Evolutionary conservation across 1,140 invertebrate species (phyloP).

Genomic region (Nylanderia fulva): DNA sequence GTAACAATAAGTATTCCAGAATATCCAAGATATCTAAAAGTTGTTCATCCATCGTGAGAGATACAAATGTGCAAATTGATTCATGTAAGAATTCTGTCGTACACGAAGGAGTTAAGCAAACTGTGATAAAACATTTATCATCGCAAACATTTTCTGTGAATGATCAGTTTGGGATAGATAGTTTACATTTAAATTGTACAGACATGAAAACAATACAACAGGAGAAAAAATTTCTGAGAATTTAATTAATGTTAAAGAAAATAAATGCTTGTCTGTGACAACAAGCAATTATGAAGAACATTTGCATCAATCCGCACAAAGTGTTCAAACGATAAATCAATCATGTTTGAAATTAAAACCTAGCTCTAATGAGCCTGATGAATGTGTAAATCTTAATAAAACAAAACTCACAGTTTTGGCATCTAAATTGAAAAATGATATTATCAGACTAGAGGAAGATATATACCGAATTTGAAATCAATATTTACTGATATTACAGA

Average conservation of each 20-base stretch:
- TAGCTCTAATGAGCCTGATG: neutral
- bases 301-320: neutral
- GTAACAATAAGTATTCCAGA: neutral
- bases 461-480: neutral
- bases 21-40: neutral
- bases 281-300: neutral
- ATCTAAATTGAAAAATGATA: neutral
- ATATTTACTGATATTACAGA: neutral
- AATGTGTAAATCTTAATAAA: conserved; percentile 4
- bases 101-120: neutral
- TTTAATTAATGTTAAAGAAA: neutral
- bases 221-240: neutral
- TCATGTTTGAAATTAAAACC: neutral
- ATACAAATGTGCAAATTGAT: neutral
- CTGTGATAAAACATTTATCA: neutral
- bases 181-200: neutral
- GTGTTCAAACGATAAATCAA: neutral
- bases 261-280: neutral
- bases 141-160: neutral
- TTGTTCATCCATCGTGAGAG: neutral
- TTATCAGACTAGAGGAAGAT: conserved; percentile 19
- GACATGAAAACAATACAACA: neutral
- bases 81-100: too few relatives aligned
- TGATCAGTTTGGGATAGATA: neutral
- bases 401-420: neutral